phyloP scores from a whole-genome alignment of 2,888 invertebrate genomes.

The Microctonus hyperodae region DNA sequence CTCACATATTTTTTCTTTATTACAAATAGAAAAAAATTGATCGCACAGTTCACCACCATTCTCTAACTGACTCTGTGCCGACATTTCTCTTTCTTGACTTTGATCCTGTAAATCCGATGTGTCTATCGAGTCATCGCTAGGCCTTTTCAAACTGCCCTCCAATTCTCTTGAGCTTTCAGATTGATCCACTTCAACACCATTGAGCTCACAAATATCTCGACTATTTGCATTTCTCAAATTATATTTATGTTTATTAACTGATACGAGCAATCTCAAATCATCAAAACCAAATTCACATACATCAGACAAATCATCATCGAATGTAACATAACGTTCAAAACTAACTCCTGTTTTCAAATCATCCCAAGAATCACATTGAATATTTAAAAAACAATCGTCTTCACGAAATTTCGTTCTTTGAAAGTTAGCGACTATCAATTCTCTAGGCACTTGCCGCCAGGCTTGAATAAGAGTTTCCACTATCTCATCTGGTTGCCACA shows the following conservation, averaged over 20 bases:
- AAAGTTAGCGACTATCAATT: slow-evolving; percentile 49
- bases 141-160: slow-evolving; percentile 6
- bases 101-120: slow-evolving; percentile 9
- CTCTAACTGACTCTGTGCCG: not conserved
- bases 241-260: slow-evolving; percentile 17
- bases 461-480: slow-evolving; percentile 42
- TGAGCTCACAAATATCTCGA: slow-evolving; percentile 21
- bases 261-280: not conserved
- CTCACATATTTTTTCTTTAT: not conserved
- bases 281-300: slow-evolving; percentile 1
- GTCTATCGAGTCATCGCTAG: slow-evolving; percentile 17
- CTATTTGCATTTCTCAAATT: slow-evolving; percentile 28
- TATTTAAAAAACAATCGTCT: slow-evolving; percentile 45
- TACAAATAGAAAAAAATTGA: not conserved
- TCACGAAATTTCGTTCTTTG: slow-evolving; percentile 51
- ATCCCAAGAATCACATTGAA: slow-evolving; percentile 46
- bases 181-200: slow-evolving; percentile 8
- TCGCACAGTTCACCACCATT: not conserved
- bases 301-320: slow-evolving; percentile 50
- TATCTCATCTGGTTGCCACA: slow-evolving; percentile 45
- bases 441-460: slow-evolving; percentile 47
- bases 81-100: not conserved
- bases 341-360: slow-evolving; percentile 39
- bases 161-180: not conserved
- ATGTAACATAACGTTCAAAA: slow-evolving; percentile 51